Base-by-base conservation (phyloP, 2,113 vertebrate genomes). In the Elaphurus davidianus region DNA sequence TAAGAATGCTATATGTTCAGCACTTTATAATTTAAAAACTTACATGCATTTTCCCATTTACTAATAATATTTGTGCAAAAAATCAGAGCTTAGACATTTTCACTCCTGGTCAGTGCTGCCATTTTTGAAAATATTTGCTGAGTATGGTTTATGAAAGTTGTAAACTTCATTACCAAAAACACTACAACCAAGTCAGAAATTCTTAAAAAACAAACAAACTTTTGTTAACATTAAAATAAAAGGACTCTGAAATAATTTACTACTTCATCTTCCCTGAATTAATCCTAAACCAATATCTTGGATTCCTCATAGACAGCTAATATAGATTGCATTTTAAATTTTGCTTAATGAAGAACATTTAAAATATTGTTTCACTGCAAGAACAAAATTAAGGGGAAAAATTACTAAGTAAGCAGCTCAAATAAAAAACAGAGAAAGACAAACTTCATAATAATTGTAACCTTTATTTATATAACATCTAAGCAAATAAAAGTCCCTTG, bases 381-480 rank as follows among this genome's bases (percentile, higher is more conserved):
- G 43, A 64, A 91, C 86, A 87, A 87, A 64, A 54, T 47, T 12
- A 87, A 92, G 40, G 45, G 59, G 74, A 14, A 64, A 91, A 96
- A 90, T 82, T 40, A 84, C 81, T 59, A 95, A 25, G 10, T 43
- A 87, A 95, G 55, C 5, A 84, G 25, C 27, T 60, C 21, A 92
- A 5, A 57, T 21, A 92, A 92, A 90, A 85, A 57, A 64, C 17
- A 60, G 27, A 95, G 2, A 62, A 47, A 59, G 16, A n/a, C 13
- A 96, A 97, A 74, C 40, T 87, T 87, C 45, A 28, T 27, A 94
- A 95, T 47, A 97, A 81, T 71, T 40, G 43, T 52, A 90, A 79
- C 71, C 88, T 92, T 17, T 19, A 43, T 83, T 96, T 90, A 86
- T n/a, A 81, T 76, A 87, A 93, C 98, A 95, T 87, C 57, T 90